Conservation (phyloP, 2,113 vertebrate species). For the Aviceda subcristata region DNA sequence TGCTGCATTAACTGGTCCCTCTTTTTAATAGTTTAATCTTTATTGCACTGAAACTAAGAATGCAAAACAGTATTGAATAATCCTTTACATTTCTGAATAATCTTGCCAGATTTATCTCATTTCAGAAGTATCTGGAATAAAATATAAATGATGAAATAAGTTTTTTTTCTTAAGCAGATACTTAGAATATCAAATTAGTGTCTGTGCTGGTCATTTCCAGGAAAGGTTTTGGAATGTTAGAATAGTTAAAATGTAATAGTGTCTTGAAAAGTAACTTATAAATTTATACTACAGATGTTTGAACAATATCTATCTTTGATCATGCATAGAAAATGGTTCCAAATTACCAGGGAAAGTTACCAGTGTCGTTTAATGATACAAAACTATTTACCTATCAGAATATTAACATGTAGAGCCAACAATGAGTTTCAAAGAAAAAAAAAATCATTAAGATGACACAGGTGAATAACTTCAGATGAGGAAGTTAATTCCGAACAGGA, state of each 20-base stretch:
- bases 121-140: conserved; percentile 61
- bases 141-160: conserved; percentile 27
- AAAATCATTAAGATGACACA: not conserved
- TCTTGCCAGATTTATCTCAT: conserved; percentile 26
- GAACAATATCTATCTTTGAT: not conserved
- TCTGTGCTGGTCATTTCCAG: not conserved
- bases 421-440: conserved; percentile 1
- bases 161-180: conserved; percentile 7
- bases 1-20: conserved; percentile 53
- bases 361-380: not conserved
- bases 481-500: not conserved
- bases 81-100: conserved; percentile 43
- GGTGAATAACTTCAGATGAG: not conserved
- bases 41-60: conserved; percentile 45
- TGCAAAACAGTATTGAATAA: conserved; percentile 47
- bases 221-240: not conserved
- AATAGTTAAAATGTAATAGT: not conserved
- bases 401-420: conserved; percentile 18
- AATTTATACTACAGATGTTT: not conserved
- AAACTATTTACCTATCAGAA: conserved; percentile 9
- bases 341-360: not conserved
- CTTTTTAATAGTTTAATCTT: conserved; percentile 54
- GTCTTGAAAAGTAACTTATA: not conserved
- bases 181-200: not conserved
- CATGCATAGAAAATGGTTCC: not conserved